Evolutionary conservation across 1,140 invertebrate genomes (phyloP).

Genomic region (Ceratoteleas bidentatus): DNA sequence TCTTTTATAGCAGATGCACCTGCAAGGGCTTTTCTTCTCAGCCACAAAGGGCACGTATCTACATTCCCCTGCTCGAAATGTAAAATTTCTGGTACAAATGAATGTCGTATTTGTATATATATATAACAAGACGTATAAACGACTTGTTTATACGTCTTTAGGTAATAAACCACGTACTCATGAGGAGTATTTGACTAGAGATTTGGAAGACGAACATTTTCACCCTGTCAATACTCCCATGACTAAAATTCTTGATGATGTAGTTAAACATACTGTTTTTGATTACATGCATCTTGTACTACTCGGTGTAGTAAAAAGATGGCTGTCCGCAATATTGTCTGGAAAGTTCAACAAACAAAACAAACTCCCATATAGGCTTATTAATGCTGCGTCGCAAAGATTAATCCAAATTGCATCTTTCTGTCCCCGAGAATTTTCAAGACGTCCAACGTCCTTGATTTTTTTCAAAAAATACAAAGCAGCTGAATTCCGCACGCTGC

Average conservation of each 20-base stretch:
- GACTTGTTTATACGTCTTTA: background rate
- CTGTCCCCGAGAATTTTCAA: constrained; percentile 50
- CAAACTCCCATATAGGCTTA: constrained; percentile 2
- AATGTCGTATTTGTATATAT: no score
- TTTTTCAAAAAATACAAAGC: constrained; percentile 55
- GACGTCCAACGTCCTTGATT: constrained; percentile 28
- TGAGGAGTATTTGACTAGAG: constrained; percentile 35
- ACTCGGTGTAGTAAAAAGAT: constrained; percentile 49
- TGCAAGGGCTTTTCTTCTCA: constrained; percentile 37
- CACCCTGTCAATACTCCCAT: constrained; percentile 36
- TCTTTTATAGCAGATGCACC: constrained; percentile 55
- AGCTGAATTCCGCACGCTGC: constrained; percentile 52
- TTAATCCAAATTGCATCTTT: constrained; percentile 1
- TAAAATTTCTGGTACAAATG: constrained; percentile 22
- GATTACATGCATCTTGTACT: constrained; percentile 62
- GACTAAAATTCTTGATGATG: constrained; percentile 27
- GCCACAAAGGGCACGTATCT: constrained; percentile 4
- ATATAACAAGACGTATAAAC: no score
- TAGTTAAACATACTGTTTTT: constrained; percentile 46
- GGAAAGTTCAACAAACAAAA: constrained; percentile 4
- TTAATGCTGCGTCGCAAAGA: constrained; percentile 4
- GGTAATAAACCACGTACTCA: constrained; percentile 31
- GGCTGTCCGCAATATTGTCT: background rate
- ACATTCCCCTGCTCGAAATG: constrained; percentile 25
- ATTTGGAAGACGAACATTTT: constrained; percentile 43